phyloP scores from a whole-genome alignment of 1,140 invertebrate genomes.

The Eciton burchellii region DNA sequence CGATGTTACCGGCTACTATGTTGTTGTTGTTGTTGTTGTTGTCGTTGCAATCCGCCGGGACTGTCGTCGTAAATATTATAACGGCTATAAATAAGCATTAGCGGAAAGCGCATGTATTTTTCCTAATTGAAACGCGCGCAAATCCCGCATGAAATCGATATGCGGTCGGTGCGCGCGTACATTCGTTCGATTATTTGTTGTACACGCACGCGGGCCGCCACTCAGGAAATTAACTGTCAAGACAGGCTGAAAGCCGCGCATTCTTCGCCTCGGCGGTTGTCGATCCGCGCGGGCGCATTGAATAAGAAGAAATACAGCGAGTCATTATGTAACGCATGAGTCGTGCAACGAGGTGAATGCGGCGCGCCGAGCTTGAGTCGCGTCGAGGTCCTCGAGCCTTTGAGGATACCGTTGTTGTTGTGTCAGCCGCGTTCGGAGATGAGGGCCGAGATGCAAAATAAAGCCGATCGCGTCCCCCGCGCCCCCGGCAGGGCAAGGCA shows the following conservation, averaged over 20 bases:
- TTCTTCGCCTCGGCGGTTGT: constrained; percentile 46
- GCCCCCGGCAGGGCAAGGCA: not conserved
- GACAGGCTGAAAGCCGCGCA: constrained; percentile 54
- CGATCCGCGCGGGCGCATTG: constrained; percentile 29
- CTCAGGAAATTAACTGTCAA: constrained; percentile 73
- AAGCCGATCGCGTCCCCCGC: not conserved
- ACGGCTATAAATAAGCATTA: constrained; percentile 42
- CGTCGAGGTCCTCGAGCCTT: no score
- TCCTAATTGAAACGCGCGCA: constrained; percentile 47
- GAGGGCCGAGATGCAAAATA: constrained; percentile 12
- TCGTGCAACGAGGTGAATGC: not conserved
- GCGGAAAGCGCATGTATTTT: constrained; percentile 14
- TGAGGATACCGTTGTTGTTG: not conserved
- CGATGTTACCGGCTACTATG: not conserved
- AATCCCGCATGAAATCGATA: constrained; percentile 38
- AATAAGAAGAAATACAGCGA: constrained; percentile 56
- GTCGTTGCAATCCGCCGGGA: constrained; percentile 19
- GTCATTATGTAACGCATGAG: constrained; percentile 49
- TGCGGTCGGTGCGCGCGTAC: not conserved
- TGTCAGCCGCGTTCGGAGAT: not conserved
- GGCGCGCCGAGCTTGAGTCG: no score
- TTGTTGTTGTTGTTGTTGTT: no score
- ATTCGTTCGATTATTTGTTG: constrained; percentile 41
- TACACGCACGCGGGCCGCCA: constrained; percentile 41
- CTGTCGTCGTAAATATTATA: constrained; percentile 26